Evolutionary conservation across 1,140 invertebrate species (phyloP).

Genomic region (Trichogramma pretiosum): DNA sequence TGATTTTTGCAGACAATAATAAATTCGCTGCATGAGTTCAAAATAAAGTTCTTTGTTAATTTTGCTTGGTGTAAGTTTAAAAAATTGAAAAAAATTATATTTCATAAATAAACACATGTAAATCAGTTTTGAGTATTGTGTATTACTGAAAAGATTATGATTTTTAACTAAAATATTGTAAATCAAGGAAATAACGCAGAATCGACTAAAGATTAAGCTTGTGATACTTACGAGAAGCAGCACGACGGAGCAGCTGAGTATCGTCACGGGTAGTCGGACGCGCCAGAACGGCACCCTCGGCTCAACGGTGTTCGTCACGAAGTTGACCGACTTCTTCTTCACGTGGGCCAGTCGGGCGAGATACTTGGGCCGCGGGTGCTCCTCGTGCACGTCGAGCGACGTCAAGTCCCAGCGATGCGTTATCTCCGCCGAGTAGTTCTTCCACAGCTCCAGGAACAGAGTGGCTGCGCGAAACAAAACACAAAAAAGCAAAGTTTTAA

Average conservation of each 20-base stretch:
- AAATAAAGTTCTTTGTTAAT: too few relatives aligned
- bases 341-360: constrained; percentile 64
- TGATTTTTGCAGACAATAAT: too few relatives aligned
- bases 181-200: neutral
- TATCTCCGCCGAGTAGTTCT: constrained; percentile 82
- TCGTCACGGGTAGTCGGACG: constrained; percentile 68
- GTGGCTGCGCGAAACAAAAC: too few relatives aligned
- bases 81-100: neutral
- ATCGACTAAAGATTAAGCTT: neutral
- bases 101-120: neutral
- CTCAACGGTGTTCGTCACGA: constrained; percentile 71
- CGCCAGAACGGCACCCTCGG: constrained; percentile 82
- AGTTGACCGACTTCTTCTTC: constrained; percentile 58
- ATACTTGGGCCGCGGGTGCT: constrained; percentile 78
- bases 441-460: constrained; percentile 88
- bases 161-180: neutral
- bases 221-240: constrained; percentile 56
- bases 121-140: too few relatives aligned
- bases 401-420: constrained; percentile 85
- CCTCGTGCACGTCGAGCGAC: constrained; percentile 74
- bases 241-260: constrained; percentile 75
- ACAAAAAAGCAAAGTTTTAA: constrained; percentile 30
- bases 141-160: too few relatives aligned
- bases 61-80: neutral
- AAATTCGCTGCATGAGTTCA: too few relatives aligned